A percentile compares a stretch with the other conserved stretches of the same genome.
These are phyloP conservation scores for Perodicticus potto DNA, from an alignment of 2,797 vertebrate genomes.

Conservation along the genomic window DNA sequence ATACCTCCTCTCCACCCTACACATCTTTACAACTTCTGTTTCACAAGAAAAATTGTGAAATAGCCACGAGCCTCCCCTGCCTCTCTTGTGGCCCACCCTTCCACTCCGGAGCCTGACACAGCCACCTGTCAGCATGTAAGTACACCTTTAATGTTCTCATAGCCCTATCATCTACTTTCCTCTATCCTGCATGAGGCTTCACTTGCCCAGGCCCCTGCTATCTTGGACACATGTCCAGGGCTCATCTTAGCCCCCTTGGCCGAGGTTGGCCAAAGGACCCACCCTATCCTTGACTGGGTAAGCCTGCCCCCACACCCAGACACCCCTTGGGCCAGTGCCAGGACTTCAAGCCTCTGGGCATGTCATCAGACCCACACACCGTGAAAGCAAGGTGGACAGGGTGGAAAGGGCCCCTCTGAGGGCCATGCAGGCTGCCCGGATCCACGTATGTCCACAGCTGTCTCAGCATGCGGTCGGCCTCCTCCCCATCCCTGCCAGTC, in stretches of 20 bases:
- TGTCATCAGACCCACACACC: neutral
- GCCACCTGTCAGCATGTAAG: neutral
- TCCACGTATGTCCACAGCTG: neutral
- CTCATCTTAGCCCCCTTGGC: neutral
- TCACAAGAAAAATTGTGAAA: neutral
- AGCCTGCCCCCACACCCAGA: neutral
- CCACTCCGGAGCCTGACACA: neutral
- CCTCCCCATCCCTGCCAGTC: neutral
- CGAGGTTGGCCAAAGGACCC: neutral
- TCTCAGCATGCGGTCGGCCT: neutral
- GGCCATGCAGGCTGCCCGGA: neutral
- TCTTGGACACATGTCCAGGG: no score
- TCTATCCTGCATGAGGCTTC: accelerated
- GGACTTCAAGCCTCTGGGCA: neutral
- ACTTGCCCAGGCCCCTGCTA: no score
- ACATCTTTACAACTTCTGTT: neutral
- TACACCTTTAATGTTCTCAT: neutral
- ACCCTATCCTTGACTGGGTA: neutral
- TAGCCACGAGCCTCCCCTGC: neutral
- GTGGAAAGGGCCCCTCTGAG: no score
- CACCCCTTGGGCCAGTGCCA: no score
- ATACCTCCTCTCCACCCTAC: neutral
- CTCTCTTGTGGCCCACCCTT: neutral
- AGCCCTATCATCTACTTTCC: neutral
- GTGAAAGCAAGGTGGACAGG: no score